These are phyloP conservation scores for Bathynomus jamesi DNA, from an alignment of 1,140 invertebrate species.

Conservation along the genomic window DNA sequence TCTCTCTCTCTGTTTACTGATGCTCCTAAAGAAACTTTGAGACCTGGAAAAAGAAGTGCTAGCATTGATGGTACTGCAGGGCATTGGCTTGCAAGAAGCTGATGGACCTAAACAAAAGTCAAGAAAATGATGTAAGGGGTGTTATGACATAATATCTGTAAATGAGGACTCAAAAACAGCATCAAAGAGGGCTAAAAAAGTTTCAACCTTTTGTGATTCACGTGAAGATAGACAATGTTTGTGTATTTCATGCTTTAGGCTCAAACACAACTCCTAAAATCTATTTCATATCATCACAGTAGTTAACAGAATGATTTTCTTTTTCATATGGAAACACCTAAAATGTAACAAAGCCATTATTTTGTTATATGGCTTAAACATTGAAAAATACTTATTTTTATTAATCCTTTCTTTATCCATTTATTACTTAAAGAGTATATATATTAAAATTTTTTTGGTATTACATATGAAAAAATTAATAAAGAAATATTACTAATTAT, in stretches of 20 bases:
- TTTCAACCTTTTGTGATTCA: slow-evolving; percentile 8
- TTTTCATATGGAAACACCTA: neutral
- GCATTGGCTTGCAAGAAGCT: slow-evolving; percentile 7
- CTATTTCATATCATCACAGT: neutral
- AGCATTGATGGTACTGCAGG: neutral
- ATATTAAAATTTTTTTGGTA: neutral
- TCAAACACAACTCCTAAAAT: no score
- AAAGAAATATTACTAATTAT: no score
- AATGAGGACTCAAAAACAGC: no score
- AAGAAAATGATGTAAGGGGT: neutral
- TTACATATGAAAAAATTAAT: no score
- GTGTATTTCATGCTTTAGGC: no score
- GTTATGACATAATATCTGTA: no score
- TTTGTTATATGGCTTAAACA: no score
- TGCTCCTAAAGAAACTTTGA: slow-evolving; percentile 10
- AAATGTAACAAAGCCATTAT: no score
- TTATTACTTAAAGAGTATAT: neutral
- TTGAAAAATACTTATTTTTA: no score
- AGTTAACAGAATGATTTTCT: slow-evolving; percentile 1
- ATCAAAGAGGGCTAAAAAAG: slow-evolving; percentile 9
- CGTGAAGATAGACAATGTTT: no score
- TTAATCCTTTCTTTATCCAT: no score
- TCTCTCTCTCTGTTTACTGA: slow-evolving; percentile 5
- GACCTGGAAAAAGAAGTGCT: slow-evolving; percentile 5
- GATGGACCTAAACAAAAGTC: slow-evolving; percentile 9